Percentiles rank a stretch among this genome's conserved stretches.
These are phyloP conservation scores for Tenthredo amoena DNA, from an alignment of 2,888 invertebrate genomes.

Conservation along the genomic window DNA sequence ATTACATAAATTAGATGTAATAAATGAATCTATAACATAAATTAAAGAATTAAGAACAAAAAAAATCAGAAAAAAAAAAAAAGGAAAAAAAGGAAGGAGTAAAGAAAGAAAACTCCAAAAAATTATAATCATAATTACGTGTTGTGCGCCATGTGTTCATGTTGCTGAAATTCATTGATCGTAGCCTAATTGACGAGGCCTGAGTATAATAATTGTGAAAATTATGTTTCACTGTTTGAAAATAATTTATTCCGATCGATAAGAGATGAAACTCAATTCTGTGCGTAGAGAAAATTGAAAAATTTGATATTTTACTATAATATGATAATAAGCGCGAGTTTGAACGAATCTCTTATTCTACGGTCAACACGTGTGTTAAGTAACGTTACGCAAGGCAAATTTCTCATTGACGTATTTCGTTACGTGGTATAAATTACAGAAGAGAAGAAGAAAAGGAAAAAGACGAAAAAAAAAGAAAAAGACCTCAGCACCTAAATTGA, in stretches of 20 bases:
- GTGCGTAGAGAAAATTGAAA: slow-evolving; percentile 66
- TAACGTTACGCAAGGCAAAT: background rate
- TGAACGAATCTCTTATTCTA: background rate
- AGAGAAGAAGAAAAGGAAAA: slow-evolving; percentile 30
- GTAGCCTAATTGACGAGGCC: slow-evolving; percentile 32
- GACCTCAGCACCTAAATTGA: slow-evolving; percentile 28
- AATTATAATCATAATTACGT: slow-evolving; percentile 51
- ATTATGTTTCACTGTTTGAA: background rate
- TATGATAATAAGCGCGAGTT: slow-evolving; percentile 44
- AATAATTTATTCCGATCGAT: background rate
- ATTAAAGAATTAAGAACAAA: background rate
- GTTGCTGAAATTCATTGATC: slow-evolving; percentile 57
- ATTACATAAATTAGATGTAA: background rate
- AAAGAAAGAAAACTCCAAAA: slow-evolving; percentile 25
- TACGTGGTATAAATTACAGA: background rate
- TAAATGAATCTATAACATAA: background rate
- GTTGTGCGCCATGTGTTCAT: slow-evolving; percentile 67
- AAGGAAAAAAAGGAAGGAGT: slow-evolving; percentile 23
- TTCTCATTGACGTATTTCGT: background rate
- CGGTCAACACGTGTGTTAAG: background rate
- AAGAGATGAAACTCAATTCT: background rate
- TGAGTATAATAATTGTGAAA: background rate
- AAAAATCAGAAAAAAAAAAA: background rate
- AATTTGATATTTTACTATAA: slow-evolving; percentile 73
- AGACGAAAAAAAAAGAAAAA: background rate